Evolutionary conservation across 2,113 vertebrate species (phyloP).

Genomic region (Chionis minor): DNA sequence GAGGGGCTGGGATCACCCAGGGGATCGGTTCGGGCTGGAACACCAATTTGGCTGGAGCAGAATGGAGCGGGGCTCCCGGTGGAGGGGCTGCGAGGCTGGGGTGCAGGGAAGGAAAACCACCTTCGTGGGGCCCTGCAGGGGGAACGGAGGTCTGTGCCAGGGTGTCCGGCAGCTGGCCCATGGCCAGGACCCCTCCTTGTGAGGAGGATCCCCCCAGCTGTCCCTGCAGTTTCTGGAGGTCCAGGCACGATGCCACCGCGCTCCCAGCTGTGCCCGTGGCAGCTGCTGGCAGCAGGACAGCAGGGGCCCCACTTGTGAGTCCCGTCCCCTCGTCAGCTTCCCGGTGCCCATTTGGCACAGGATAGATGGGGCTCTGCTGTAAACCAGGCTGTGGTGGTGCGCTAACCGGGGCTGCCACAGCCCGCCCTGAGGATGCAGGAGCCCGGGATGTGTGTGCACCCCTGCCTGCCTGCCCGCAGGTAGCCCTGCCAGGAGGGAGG

Average conservation of each 20-base stretch:
- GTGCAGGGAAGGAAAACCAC: background rate
- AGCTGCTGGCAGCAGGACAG: background rate
- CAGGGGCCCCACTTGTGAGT: accelerated
- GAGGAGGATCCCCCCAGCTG: background rate
- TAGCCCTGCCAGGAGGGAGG: background rate
- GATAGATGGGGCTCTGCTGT: background rate
- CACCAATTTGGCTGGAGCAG: background rate
- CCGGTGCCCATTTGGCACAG: accelerated
- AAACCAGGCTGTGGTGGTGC: background rate
- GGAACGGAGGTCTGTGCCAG: no score
- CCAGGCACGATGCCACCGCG: accelerated
- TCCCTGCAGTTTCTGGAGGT: background rate
- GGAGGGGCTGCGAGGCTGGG: background rate
- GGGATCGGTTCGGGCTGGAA: background rate
- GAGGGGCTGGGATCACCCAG: background rate
- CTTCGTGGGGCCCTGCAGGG: no score
- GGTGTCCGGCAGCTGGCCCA: background rate
- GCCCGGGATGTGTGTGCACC: accelerated
- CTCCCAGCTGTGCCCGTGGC: background rate
- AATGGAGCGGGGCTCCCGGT: accelerated
- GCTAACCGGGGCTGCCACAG: background rate
- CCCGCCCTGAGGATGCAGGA: background rate
- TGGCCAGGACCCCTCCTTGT: background rate
- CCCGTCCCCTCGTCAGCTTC: background rate
- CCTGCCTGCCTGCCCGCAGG: no score